phyloP scores from a whole-genome alignment of 2,113 vertebrate genomes.

The Falcunculus frontatus region DNA sequence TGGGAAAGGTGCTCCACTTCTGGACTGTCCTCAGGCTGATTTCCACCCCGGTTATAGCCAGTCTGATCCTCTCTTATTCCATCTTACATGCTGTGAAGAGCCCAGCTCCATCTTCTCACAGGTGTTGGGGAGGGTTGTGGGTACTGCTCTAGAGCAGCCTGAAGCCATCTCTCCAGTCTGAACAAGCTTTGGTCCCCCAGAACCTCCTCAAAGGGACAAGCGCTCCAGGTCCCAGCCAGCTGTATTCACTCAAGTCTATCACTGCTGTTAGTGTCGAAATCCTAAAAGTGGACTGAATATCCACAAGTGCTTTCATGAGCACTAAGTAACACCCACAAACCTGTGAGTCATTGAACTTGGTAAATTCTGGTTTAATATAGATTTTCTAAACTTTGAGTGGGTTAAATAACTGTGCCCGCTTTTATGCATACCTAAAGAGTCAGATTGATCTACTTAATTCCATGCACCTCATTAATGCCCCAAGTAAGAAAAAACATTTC shows the following conservation, averaged over 20 bases:
- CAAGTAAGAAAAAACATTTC: background rate
- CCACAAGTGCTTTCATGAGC: background rate
- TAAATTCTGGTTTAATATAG: background rate
- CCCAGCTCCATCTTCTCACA: background rate
- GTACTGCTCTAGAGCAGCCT: background rate
- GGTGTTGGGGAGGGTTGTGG: rapidly evolving
- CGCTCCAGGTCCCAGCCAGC: background rate
- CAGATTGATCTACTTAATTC: background rate
- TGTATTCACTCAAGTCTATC: background rate
- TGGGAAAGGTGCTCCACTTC: background rate
- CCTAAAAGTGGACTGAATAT: background rate
- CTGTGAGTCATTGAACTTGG: background rate
- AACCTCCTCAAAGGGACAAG: background rate
- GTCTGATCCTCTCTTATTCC: background rate
- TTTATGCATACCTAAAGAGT: background rate
- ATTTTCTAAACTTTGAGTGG: background rate
- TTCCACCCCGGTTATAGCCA: background rate
- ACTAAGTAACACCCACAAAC: background rate
- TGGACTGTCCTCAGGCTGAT: background rate
- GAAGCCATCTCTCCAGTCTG: background rate
- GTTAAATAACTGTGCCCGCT: background rate
- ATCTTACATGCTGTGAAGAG: background rate
- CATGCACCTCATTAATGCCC: background rate
- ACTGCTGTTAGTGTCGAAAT: background rate
- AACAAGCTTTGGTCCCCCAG: background rate